Conservation (phyloP, 2,113 vertebrate species). For the Dicerorhinus sumatrensis region DNA sequence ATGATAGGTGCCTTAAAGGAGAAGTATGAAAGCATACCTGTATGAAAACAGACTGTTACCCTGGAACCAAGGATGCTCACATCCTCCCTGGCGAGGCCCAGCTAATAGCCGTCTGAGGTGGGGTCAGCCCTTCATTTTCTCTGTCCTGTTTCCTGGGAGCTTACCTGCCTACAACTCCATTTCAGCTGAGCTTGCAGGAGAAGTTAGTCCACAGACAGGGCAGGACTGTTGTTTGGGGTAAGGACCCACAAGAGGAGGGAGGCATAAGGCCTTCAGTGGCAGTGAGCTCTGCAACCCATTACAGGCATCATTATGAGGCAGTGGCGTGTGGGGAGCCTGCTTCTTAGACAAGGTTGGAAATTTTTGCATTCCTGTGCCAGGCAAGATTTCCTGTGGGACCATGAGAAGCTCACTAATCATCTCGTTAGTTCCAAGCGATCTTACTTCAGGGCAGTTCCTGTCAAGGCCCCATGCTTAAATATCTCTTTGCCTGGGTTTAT, state of each 20-base stretch:
- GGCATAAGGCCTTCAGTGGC: neutral
- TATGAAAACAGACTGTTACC: neutral
- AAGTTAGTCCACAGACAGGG: neutral
- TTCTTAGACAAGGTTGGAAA: constrained; percentile 68
- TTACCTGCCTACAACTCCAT: neutral
- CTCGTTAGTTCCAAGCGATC: constrained; percentile 60
- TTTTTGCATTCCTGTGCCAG: constrained; percentile 63
- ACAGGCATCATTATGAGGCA: constrained; percentile 14
- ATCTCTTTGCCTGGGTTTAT: constrained; percentile 58
- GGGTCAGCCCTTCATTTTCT: neutral
- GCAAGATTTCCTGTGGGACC: constrained; percentile 69
- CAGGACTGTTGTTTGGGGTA: neutral
- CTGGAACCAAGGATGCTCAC: neutral
- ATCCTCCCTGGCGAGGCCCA: neutral
- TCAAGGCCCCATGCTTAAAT: constrained; percentile 64
- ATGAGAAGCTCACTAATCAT: constrained; percentile 69
- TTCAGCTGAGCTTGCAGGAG: neutral
- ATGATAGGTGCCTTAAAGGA: neutral
- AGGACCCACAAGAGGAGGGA: neutral
- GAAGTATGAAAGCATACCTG: neutral
- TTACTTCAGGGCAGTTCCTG: constrained; percentile 68
- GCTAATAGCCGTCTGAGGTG: neutral
- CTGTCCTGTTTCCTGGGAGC: neutral
- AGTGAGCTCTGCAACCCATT: constrained; percentile 50
- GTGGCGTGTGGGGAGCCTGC: constrained; percentile 17